Base-by-base conservation (phyloP, 92 coral and sea anemone species). In the Umimayanthus kanabou region DNA sequence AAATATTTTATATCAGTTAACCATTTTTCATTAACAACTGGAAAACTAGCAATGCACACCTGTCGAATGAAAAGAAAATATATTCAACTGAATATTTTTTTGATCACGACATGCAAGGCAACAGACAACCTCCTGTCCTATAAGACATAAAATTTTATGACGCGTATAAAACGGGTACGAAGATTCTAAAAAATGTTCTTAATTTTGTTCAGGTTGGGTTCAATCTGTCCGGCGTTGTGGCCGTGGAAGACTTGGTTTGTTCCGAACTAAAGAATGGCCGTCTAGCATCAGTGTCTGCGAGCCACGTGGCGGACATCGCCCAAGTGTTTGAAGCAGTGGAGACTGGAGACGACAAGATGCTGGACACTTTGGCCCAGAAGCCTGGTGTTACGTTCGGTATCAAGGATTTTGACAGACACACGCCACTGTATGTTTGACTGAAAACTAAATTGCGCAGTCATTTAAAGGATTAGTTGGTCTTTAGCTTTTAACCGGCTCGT, bases 321-420 rank as follows among this genome's bases (percentile, higher is more conserved):
- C 77, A 90, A 84, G 89, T 96, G 4, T 90, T 96, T 73, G 83
- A 89, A 61, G 94, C 94, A 40, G 97, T 90, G 8, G 89, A 85
- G 16, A 78, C 78, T 23, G 99, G 95, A 1, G 93, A 95, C 66
- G 69, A 93, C 28, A 84, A 91, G 65, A 90, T 88, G 65, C 89
- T 97, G 29, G 91, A 97, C 69, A 82, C 81, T 77, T 58, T 92
- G 79, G 88, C 87, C 26, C 80, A 90, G 28, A 90, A 88, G 78
- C 77, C 88, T 45, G 80, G 85, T 30, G 85, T 87, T 58, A 71
- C 89, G 76, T 89, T 95, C 85, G 92, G 90, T 13, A 69, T 90
- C 80, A 93, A 97, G 88, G 95, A 94, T 81, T 95, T 90, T 71
- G 92, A 95, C 91, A 85, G 94, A 81, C 92, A 92, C 77, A 97